Percentiles rank a stretch among this genome's conserved stretches.
These are phyloP conservation scores for human DNA, from an alignment of 2,113 vertebrate species.

Conservation along the genomic window GRCh38 chr2:156820001-156820500, in stretches of 20 bases:
- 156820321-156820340: neutral
- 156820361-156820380: neutral
- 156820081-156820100: neutral
- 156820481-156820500: neutral
- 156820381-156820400: neutral
- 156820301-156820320: neutral
- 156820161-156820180: neutral
- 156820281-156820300: neutral
- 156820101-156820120: neutral
- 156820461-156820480: neutral
- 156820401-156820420: neutral
- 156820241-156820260: neutral
- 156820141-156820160: neutral
- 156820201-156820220: neutral
- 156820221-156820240: neutral
- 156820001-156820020: neutral
- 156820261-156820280: neutral
- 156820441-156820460: neutral
- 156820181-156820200: neutral
- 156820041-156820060: neutral
- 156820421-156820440: neutral
- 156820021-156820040: neutral
- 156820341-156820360: neutral
- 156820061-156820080: neutral
- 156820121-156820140: neutral